phyloP scores from a whole-genome alignment of 2,888 invertebrate species.

The Trissolcus japonicus region DNA sequence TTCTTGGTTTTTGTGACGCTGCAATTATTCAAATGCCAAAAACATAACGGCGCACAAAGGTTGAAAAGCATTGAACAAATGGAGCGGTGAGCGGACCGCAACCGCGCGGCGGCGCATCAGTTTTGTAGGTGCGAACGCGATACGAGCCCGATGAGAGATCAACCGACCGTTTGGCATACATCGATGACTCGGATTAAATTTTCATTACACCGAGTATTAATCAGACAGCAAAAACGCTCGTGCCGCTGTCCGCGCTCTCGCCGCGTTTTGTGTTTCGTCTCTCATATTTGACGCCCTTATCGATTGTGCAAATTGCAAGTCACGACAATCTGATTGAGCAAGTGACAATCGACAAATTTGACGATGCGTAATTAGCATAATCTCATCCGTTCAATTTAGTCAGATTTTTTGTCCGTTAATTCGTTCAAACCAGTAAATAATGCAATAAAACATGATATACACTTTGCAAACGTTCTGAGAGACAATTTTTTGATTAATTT shows the following conservation, averaged over 20 bases:
- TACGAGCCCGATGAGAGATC: conserved; percentile 43
- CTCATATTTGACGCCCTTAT: conserved; percentile 32
- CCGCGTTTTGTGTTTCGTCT: background rate
- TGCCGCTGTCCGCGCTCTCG: conserved; percentile 4
- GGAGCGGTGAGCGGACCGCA: conserved; percentile 40
- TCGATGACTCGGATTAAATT: conserved; percentile 71
- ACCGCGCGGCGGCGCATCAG: conserved; percentile 42
- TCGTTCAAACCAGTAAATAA: no score
- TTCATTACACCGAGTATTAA: conserved; percentile 67
- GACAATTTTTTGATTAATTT: no score
- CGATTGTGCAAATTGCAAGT: conserved; percentile 36
- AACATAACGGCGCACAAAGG: conserved; percentile 35
- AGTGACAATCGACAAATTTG: conserved; percentile 37
- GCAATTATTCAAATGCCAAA: conserved; percentile 52
- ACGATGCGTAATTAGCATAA: conserved; percentile 27
- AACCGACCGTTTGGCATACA: conserved; percentile 59
- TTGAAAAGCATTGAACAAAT: conserved; percentile 43
- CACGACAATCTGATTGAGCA: conserved; percentile 32
- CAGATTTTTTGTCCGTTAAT: no score
- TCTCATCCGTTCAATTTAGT: conserved; percentile 11
- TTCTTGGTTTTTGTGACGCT: conserved; percentile 10
- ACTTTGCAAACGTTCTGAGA: no score
- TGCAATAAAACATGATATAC: no score
- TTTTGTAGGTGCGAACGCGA: conserved; percentile 35
- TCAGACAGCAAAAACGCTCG: conserved; percentile 60